Conservation (phyloP, 2,888 invertebrate species). For the Malachius bipustulatus region DNA sequence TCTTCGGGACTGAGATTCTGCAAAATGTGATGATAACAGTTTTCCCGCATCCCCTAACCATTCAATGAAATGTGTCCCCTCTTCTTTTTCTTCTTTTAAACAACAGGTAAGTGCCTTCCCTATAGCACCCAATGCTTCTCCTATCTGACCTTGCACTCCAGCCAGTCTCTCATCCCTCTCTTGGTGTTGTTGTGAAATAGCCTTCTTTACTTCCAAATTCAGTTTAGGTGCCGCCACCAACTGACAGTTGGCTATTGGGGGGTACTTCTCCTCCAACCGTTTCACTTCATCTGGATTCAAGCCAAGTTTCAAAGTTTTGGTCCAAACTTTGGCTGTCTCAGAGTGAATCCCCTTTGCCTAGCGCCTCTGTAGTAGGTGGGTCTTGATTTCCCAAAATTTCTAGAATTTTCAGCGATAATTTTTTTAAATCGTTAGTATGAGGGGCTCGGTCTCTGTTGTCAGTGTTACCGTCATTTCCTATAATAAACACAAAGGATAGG, state of each 20-base stretch:
- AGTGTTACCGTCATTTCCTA: background rate
- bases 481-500: too few species aligned
- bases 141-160: background rate
- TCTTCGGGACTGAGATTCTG: slow-evolving; percentile 1
- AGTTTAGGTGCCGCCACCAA: background rate
- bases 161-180: background rate
- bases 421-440: background rate
- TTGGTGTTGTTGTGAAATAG: background rate
- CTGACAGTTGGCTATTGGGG: background rate
- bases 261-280: background rate
- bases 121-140: background rate
- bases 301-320: background rate
- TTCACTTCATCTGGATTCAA: background rate
- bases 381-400: background rate
- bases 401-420: too few species aligned
- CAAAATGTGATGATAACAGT: background rate
- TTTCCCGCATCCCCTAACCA: slow-evolving; percentile 4
- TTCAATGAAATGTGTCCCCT: background rate
- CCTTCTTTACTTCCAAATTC: background rate
- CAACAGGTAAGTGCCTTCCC: background rate
- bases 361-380: background rate
- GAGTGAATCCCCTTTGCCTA: background rate
- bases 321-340: background rate
- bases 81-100: background rate
- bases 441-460: background rate